Evolutionary conservation across 2,113 vertebrate species (phyloP).

Genomic region (Psilopsiagon aurifrons): DNA sequence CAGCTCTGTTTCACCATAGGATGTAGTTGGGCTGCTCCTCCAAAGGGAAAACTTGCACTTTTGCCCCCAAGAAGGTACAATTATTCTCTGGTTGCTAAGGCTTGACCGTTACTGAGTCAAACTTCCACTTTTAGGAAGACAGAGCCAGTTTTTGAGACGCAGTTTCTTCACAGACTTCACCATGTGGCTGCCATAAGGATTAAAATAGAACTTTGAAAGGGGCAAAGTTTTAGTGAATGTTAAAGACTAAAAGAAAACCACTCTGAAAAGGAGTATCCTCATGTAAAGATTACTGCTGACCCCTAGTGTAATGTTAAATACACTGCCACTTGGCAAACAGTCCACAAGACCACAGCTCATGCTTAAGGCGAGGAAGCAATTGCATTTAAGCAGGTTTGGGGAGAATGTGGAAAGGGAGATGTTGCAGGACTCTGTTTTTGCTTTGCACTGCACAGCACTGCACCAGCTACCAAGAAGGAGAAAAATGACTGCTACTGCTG

Average conservation of each 20-base stretch:
- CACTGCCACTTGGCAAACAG: not conserved
- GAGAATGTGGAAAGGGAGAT: not conserved
- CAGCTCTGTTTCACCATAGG: not conserved
- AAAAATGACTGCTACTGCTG: no score
- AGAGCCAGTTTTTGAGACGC: not conserved
- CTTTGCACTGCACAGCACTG: no score
- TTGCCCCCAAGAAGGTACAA: not conserved
- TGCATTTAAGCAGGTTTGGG: not conserved
- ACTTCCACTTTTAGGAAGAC: not conserved
- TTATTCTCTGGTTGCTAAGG: not conserved
- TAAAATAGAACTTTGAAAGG: not conserved
- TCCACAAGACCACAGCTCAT: rapidly evolving
- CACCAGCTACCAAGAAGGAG: no score
- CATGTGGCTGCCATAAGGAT: not conserved
- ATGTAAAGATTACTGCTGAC: slow-evolving; percentile 7
- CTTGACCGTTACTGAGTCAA: not conserved
- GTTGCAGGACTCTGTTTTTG: not conserved
- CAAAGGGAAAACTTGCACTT: not conserved
- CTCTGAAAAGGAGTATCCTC: not conserved
- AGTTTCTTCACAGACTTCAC: not conserved
- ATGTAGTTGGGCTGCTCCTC: not conserved
- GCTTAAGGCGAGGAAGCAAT: rapidly evolving
- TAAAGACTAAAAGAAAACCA: not conserved
- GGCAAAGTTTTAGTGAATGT: not conserved
- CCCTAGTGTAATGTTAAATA: not conserved